Conservation (phyloP, 2,113 vertebrate genomes). For the Dryoscopus gambensis region DNA sequence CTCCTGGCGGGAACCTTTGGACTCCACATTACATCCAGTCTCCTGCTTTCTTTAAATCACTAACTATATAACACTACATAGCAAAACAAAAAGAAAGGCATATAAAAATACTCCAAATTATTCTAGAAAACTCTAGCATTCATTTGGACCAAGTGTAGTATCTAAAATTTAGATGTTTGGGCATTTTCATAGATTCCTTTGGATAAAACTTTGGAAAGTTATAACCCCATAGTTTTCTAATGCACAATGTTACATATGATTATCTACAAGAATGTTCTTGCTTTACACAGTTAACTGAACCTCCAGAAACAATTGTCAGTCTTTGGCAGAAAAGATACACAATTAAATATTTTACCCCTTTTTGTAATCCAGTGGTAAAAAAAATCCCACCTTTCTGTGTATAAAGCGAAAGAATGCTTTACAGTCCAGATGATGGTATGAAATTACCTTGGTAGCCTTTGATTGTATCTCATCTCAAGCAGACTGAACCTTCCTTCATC, state of each 20-base stretch:
- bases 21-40: background rate
- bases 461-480: background rate
- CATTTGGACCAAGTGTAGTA: background rate
- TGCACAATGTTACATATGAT: background rate
- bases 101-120: background rate
- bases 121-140: background rate
- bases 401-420: background rate
- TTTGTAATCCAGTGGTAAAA: background rate
- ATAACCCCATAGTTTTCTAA: background rate
- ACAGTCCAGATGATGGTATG: background rate
- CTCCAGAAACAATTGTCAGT: background rate
- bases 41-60: background rate
- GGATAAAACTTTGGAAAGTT: background rate
- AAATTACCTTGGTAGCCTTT: background rate
- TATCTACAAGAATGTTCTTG: background rate
- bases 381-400: rapidly evolving
- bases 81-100: background rate
- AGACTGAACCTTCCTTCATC: background rate
- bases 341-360: background rate
- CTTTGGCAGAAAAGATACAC: background rate
- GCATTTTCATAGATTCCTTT: background rate
- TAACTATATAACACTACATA: background rate
- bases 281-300: background rate
- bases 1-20: background rate
- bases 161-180: background rate